These are phyloP conservation scores for Ormyrus rosae DNA, from an alignment of 2,888 invertebrate genomes.

Conservation along the genomic window DNA sequence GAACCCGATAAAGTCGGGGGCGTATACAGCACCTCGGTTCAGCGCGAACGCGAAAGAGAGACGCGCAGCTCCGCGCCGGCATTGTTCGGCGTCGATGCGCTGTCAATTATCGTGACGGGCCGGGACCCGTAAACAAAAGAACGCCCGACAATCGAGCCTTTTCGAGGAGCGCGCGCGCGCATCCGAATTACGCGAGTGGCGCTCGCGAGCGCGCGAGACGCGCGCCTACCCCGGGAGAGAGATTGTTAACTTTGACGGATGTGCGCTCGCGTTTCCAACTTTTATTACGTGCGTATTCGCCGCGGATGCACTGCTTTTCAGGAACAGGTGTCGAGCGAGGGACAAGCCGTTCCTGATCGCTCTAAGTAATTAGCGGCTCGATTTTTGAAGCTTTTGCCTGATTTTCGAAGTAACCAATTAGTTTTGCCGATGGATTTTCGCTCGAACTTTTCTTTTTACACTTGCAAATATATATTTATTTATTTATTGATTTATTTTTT, in stretches of 20 bases:
- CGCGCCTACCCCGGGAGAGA: constrained; percentile 1
- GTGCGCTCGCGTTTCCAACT: background rate
- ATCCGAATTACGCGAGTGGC: background rate
- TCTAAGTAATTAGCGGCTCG: no score
- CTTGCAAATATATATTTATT: no score
- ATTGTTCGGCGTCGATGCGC: constrained; percentile 58
- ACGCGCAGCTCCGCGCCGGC: background rate
- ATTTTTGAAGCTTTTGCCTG: constrained; percentile 15
- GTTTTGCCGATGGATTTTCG: no score
- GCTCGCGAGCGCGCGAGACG: constrained; percentile 34
- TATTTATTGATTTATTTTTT: no score
- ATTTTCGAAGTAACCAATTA: no score
- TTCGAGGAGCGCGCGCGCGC: constrained; percentile 24
- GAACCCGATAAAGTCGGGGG: constrained; percentile 28
- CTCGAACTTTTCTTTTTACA: no score
- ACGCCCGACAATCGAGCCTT: constrained; percentile 44
- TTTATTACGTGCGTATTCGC: no score
- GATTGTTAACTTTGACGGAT: constrained; percentile 52
- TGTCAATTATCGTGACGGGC: constrained; percentile 56
- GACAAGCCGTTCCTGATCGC: no score
- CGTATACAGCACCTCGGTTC: constrained; percentile 15
- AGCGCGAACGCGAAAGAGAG: constrained; percentile 54
- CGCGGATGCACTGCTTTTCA: no score
- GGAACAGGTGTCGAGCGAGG: no score
- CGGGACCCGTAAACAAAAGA: constrained; percentile 50